Evolutionary conservation across 1,140 invertebrate genomes (phyloP).

Genomic region (Orchestia grillus): DNA sequence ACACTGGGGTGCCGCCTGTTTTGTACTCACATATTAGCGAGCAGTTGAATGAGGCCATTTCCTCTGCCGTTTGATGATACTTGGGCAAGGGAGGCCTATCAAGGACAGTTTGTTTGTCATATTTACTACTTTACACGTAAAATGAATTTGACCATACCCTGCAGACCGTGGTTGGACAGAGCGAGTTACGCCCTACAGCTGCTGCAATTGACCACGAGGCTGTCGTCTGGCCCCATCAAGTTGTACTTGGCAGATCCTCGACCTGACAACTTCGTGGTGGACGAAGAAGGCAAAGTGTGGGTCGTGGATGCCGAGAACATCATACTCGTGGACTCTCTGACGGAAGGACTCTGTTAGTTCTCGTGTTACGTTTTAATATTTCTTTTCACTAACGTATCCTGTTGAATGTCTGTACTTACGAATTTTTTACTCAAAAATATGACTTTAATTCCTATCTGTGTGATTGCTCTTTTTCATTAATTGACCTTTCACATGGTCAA

Average conservation of each 20-base stretch:
- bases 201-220: background rate
- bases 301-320: slow-evolving; percentile 31
- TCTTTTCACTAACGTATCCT: background rate
- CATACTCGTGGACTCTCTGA: background rate
- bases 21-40: too few species aligned
- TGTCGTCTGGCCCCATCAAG: background rate
- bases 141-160: background rate
- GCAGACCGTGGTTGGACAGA: slow-evolving; percentile 28
- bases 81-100: too few species aligned
- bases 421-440: background rate
- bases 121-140: too few species aligned
- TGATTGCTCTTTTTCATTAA: background rate
- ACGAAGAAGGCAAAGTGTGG: background rate
- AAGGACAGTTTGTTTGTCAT: too few species aligned
- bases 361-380: background rate
- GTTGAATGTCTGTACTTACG: background rate
- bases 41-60: too few species aligned
- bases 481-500: background rate
- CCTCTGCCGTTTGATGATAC: too few species aligned
- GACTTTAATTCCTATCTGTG: background rate
- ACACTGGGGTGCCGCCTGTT: too few species aligned
- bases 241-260: background rate
- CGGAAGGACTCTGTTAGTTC: background rate
- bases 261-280: slow-evolving; percentile 22
- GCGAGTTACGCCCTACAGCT: background rate